Evolutionary conservation across 2,797 vertebrate species (phyloP), one percentile per base, ranked within the genome.

Genomic region (Leuciscus waleckii): DNA sequence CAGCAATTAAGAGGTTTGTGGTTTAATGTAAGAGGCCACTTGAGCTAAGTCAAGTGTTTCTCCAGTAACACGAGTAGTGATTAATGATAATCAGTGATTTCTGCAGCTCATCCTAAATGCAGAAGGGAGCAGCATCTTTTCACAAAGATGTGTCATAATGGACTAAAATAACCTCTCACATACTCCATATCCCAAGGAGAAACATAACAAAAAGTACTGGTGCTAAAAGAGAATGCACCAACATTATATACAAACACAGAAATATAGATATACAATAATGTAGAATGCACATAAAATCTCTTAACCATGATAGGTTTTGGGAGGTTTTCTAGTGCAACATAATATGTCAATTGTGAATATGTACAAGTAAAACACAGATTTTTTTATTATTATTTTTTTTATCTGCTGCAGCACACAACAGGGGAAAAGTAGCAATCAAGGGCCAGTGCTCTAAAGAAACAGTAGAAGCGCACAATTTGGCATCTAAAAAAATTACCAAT

Each of bases 11-110:
- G 78, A 63, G 46, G 67, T 70, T 35, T 71, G 43, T 70, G 67
- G 32, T 81, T 81, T 73, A 74, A 80, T 74, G 23, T 51, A 76
- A 83, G 56, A 74, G 70, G 43, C 56, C 58, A 83, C 81, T 75
- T 75, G 56, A 83, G 81, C 71, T 75, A 71, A 75, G 70, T 83
- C 56, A 49, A 68, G 61, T 54, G 32, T 68, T 83, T 51, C 61
- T 76, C 32, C 37, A 76, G 82, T 51, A 67, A 51, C 32, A 75
- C n/a, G 10, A 56, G 43, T 68, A 56, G 43, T 68, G 58, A 77
- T 83, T 77, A 75, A 75, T 83, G 71, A 76, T 75, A 83, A 75
- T 56, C 54, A 74, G 26, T 61, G 1, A 32, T 82, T 82, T 73
- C 13, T 58, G 35, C 16, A 41, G 79, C 46, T 51, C 35, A n/a